Evolutionary conservation across 2,888 invertebrate genomes (phyloP).

Genomic region (Xestia c-nigrum): DNA sequence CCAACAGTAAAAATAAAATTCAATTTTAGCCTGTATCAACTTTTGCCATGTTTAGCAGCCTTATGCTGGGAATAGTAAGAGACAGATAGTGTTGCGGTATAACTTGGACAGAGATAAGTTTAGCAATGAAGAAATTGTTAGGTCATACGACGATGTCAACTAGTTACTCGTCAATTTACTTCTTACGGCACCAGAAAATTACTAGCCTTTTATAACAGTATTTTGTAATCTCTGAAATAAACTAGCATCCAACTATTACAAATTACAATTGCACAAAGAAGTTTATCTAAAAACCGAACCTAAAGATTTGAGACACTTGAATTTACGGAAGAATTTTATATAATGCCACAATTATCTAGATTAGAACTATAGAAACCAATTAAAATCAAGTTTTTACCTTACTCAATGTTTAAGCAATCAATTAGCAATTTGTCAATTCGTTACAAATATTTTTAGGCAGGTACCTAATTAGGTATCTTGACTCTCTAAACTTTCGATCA

Average conservation of each 20-base stretch:
- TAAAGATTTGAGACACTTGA: not conserved
- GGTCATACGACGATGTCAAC: not conserved
- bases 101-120: not conserved
- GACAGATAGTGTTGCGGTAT: not conserved
- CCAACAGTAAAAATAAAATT: not conserved
- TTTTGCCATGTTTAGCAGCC: not conserved
- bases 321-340: slow-evolving; percentile 24
- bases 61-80: not conserved
- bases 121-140: slow-evolving; percentile 1
- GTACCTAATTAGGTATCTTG: slow-evolving; percentile 8
- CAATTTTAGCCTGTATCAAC: not conserved
- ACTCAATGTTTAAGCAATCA: slow-evolving; percentile 19
- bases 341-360: slow-evolving; percentile 16
- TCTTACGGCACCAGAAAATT: slow-evolving; percentile 24
- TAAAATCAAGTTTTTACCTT: not conserved
- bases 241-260: slow-evolving; percentile 11
- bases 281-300: not conserved
- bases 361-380: not conserved
- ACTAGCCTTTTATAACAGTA: slow-evolving; percentile 17
- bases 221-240: slow-evolving; percentile 36
- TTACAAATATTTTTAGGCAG: not conserved
- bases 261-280: slow-evolving; percentile 15
- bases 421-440: slow-evolving; percentile 6
- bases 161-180: slow-evolving; percentile 1
- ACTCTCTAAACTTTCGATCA: slow-evolving; percentile 27